Conservation (phyloP, 2,888 invertebrate species). For the Linnaemya tessellans region DNA sequence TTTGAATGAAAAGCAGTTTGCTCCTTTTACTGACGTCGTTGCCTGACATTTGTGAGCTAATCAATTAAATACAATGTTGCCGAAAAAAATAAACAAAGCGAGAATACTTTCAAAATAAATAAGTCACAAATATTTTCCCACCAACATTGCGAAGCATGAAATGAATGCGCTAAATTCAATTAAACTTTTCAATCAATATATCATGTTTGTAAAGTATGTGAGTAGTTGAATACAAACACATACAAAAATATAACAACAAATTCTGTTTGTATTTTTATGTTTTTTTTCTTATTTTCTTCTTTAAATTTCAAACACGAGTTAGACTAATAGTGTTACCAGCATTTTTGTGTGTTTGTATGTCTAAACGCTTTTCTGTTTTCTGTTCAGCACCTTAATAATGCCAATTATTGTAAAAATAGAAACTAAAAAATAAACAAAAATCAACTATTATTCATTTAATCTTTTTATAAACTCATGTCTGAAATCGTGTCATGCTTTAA, state of each 20-base stretch:
- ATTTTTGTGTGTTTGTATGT: slow-evolving; percentile 33
- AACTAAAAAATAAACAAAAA: slow-evolving; percentile 64
- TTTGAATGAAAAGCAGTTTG: neutral
- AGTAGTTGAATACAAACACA: neutral
- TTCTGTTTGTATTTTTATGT: neutral
- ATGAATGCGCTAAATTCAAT: slow-evolving; percentile 63
- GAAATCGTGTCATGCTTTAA: slow-evolving; percentile 71
- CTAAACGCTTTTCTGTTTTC: slow-evolving; percentile 44
- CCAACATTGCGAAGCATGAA: slow-evolving; percentile 58
- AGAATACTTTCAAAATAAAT: slow-evolving; percentile 20
- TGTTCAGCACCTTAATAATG: slow-evolving; percentile 61
- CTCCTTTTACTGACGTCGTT: slow-evolving; percentile 12
- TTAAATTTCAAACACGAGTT: slow-evolving; percentile 38
- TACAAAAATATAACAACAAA: slow-evolving; percentile 14
- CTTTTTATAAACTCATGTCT: slow-evolving; percentile 62
- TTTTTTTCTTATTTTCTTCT: neutral
- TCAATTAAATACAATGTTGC: slow-evolving; percentile 64
- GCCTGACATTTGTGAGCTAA: slow-evolving; percentile 59
- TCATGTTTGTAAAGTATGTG: slow-evolving; percentile 32
- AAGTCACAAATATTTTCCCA: slow-evolving; percentile 65
- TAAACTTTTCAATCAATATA: slow-evolving; percentile 67
- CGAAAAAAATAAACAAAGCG: slow-evolving; percentile 33
- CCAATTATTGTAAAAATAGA: slow-evolving; percentile 68
- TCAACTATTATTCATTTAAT: slow-evolving; percentile 67
- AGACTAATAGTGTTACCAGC: slow-evolving; percentile 9